Evolutionary conservation across 2,888 invertebrate genomes (phyloP), one percentile per base, ranked within the genome.

Genomic region (Platyscelio sp.): DNA sequence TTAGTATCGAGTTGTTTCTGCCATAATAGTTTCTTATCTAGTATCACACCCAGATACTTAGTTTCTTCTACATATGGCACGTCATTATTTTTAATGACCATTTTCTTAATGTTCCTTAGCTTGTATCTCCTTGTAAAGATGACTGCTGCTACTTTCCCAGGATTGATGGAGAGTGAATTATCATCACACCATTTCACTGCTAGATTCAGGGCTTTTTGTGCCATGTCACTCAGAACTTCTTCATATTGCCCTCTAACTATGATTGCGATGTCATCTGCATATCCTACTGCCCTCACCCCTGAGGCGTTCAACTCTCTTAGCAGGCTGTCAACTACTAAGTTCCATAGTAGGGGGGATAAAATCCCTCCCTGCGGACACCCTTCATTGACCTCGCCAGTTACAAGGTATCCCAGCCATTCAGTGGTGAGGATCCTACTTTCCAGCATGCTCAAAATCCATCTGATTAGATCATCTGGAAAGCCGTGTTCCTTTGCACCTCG

Each of bases 51-150:
- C 18, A 71, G 29, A 71, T 71, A 58, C 7, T 71, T 71, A 0
- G 51, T 67, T 1, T 27, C 18, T 3, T 26, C 26, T 2, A 26
- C 24, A 54, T 54, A 54, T 26, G 13, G 24, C 26, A 70, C 22
- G 11, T 56, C 51, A 18, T 29, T 51, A 1, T 15, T 20, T 7
- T n/a, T 29, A 2, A 70, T 70, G 3, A 2, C 24, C 54, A 56
- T 51, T 13, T 26, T 38, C 27, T 26, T 58, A 4, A 71, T 3
- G 13, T 33, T 7, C 33, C n/a, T 49, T 18, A 72, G n/a, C 24
- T 67, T 76, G 15, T 76, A 67, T 40, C 22, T 76, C 40, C 67
- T 76, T 20, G 76, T 56, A 49, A 76, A 76, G 46, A 76, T 56
- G 11, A 56, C 26, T 3, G 33, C 49, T 18, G 43, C 49, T 1